Conservation (phyloP, 2,797 vertebrate genomes). For the Tapirus indicus region DNA sequence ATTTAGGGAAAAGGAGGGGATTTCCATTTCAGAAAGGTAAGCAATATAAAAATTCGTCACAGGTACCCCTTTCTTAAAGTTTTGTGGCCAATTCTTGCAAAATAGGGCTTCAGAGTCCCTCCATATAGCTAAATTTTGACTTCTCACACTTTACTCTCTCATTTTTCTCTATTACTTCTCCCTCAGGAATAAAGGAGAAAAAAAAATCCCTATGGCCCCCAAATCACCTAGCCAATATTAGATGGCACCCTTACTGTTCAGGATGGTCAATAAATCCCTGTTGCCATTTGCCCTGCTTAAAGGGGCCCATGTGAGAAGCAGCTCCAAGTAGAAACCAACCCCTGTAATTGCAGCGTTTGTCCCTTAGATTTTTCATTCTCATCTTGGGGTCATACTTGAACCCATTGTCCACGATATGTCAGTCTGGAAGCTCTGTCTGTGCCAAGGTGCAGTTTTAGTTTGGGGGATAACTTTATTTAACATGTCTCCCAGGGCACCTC, state of each 20-base stretch:
- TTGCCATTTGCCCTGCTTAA: background rate
- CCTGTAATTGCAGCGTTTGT: background rate
- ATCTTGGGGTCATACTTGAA: background rate
- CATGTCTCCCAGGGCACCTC: background rate
- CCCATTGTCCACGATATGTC: background rate
- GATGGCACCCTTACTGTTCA: background rate
- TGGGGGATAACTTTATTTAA: background rate
- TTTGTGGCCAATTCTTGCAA: background rate
- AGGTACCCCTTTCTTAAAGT: background rate
- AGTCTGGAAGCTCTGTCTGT: background rate
- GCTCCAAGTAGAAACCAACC: background rate
- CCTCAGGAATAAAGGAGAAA: background rate
- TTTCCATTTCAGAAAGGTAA: constrained; percentile 30
- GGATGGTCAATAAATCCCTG: background rate
- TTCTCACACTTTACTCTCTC: background rate
- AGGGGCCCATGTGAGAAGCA: background rate
- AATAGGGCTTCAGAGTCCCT: background rate
- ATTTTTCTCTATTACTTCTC: background rate
- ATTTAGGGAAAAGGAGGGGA: background rate
- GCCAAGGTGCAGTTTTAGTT: background rate
- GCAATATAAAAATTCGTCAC: background rate
- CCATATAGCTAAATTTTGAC: background rate
- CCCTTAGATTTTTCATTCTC: background rate
- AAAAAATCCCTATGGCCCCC: background rate
- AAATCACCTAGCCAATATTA: background rate